Percentiles rank a stretch among this genome's conserved stretches.
These are phyloP conservation scores for Cyprinodon diabolis DNA, from an alignment of 2,797 vertebrate genomes.

Conservation along the genomic window DNA sequence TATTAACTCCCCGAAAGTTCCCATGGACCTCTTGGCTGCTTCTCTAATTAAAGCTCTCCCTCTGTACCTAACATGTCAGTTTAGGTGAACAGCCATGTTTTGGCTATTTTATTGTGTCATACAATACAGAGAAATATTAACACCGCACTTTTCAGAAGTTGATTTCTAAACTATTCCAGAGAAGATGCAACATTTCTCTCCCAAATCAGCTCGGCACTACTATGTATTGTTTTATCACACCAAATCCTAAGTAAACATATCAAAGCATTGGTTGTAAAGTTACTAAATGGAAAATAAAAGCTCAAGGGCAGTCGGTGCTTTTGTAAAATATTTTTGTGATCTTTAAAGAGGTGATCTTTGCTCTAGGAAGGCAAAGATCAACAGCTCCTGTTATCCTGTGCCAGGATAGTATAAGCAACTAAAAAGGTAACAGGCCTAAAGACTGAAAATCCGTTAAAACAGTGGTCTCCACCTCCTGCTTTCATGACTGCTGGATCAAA, in stretches of 20 bases:
- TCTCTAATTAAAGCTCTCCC: too few species aligned
- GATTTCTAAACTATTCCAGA: too few species aligned
- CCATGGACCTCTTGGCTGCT: too few species aligned
- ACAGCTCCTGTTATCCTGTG: not conserved
- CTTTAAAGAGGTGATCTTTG: not conserved
- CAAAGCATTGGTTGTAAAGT: not conserved
- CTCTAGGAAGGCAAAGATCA: not conserved
- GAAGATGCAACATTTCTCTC: not conserved
- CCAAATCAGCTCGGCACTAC: not conserved
- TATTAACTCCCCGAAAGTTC: too few species aligned
- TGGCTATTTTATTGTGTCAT: too few species aligned
- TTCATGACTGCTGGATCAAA: too few species aligned
- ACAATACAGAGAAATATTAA: too few species aligned
- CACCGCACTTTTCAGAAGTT: too few species aligned
- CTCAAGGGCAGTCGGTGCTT: not conserved
- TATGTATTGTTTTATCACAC: not conserved
- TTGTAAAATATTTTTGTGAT: not conserved
- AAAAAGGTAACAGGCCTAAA: not conserved
- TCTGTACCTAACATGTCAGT: too few species aligned
- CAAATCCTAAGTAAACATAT: not conserved
- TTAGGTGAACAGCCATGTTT: too few species aligned
- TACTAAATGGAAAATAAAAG: not conserved
- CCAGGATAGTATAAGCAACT: not conserved
- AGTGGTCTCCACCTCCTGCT: too few species aligned
- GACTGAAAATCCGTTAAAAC: not conserved